Percentiles rank a stretch among this genome's conserved stretches.
Evolutionary conservation across 2,888 invertebrate genomes (phyloP).

Genomic region (Heliconius aoede): DNA sequence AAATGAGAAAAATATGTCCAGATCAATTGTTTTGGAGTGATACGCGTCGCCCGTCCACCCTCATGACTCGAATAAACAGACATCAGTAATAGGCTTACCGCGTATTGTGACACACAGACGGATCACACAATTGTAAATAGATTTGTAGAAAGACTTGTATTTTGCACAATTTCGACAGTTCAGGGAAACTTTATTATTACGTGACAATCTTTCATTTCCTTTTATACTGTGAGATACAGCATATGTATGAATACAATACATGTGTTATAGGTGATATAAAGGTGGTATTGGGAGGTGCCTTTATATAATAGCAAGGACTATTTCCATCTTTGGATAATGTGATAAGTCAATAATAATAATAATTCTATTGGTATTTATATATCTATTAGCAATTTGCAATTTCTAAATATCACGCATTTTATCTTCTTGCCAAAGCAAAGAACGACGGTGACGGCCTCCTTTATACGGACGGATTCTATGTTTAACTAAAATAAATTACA

Average conservation of each 20-base stretch:
- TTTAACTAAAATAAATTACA: too few relatives aligned
- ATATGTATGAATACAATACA: neutral
- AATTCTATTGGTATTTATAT: neutral
- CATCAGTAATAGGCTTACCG: slow-evolving; percentile 52
- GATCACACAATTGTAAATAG: slow-evolving; percentile 49
- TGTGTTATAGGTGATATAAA: neutral
- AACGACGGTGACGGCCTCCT: neutral
- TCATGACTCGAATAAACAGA: slow-evolving; percentile 1
- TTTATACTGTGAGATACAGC: neutral
- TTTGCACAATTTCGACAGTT: slow-evolving; percentile 54
- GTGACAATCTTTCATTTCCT: too few relatives aligned
- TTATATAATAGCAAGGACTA: neutral
- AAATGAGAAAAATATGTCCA: too few relatives aligned
- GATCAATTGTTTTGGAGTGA: neutral
- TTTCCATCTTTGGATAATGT: neutral
- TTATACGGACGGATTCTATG: too few relatives aligned
- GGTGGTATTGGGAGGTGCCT: neutral
- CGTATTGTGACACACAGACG: slow-evolving; percentile 45
- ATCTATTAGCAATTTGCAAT: too few relatives aligned
- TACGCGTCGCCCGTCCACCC: slow-evolving; percentile 23
- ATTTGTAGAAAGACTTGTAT: slow-evolving; percentile 54
- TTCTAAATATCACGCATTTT: neutral
- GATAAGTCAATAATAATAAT: too few relatives aligned
- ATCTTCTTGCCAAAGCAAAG: neutral
- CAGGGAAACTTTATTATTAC: slow-evolving; percentile 4